These are phyloP conservation scores for Pungitius pungitius DNA, from an alignment of 2,113 vertebrate genomes.

Conservation along the genomic window DNA sequence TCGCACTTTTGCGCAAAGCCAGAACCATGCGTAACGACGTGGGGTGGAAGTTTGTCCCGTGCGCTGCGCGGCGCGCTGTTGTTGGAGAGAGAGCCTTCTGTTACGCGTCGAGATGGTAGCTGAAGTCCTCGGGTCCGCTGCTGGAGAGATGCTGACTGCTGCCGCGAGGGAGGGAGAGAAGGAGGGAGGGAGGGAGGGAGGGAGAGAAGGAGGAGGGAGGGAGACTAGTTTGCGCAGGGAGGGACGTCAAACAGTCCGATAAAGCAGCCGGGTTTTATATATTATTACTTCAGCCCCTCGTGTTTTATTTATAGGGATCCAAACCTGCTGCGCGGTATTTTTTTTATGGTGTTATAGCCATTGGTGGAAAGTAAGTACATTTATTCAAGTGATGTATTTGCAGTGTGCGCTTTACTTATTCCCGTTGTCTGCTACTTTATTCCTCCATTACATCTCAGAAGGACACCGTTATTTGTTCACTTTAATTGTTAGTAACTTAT, in stretches of 20 bases:
- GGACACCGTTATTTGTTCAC: not conserved
- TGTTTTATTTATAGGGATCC: not conserved
- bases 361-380: not conserved
- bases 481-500: not conserved
- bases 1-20: slow-evolving; percentile 44
- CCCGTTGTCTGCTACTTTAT: not conserved
- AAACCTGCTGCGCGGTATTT: not conserved
- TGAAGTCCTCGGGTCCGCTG: slow-evolving; percentile 46
- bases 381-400: not conserved
- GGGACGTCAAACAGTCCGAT: slow-evolving; percentile 25
- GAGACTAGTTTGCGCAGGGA: slow-evolving; percentile 22
- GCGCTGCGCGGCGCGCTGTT: not conserved
- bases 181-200: not conserved
- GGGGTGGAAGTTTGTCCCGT: slow-evolving; percentile 60
- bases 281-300: not conserved
- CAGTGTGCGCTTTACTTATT: not conserved
- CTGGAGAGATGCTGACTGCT: slow-evolving; percentile 60
- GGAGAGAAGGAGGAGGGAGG: not conserved
- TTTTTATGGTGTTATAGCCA: not conserved
- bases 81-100: slow-evolving; percentile 26
- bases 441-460: not conserved
- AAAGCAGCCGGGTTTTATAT: slow-evolving; percentile 1
- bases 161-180: slow-evolving; percentile 23
- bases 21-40: slow-evolving; percentile 53
- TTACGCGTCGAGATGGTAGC: slow-evolving; percentile 51